Conservation (phyloP, 2,113 vertebrate genomes). For the Trichechus manatus region DNA sequence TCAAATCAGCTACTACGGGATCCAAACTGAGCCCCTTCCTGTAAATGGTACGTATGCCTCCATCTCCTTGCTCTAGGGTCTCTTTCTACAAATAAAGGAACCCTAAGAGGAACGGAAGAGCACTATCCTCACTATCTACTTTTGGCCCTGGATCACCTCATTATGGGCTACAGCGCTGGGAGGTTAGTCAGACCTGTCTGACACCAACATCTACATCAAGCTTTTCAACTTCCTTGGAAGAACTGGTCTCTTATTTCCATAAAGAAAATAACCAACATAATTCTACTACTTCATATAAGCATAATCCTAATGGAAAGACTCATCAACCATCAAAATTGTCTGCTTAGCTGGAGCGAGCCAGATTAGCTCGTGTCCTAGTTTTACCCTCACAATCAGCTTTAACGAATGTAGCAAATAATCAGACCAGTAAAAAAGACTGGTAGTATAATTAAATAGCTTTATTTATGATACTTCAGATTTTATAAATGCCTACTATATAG, state of each 20-base stretch:
- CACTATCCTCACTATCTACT: not conserved
- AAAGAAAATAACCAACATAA: constrained; percentile 77
- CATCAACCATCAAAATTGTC: constrained; percentile 68
- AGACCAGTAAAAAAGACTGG: constrained; percentile 85
- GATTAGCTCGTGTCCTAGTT: constrained; percentile 76
- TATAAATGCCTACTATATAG: constrained; percentile 84
- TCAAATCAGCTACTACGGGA: not conserved
- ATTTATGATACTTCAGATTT: constrained; percentile 86
- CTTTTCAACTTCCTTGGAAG: constrained; percentile 73
- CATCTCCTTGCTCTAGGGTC: not conserved
- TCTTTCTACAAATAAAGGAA: not conserved
- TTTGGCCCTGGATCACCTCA: not conserved
- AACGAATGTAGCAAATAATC: constrained; percentile 84
- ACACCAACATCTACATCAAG: constrained; percentile 66
- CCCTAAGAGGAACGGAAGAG: not conserved
- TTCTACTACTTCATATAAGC: constrained; percentile 74
- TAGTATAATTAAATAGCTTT: constrained; percentile 88
- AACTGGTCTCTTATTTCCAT: constrained; percentile 76
- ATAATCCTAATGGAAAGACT: constrained; percentile 70
- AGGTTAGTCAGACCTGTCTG: constrained; percentile 41
- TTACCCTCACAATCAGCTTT: constrained; percentile 75
- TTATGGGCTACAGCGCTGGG: not conserved
- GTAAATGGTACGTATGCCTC: not conserved
- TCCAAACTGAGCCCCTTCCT: not conserved
- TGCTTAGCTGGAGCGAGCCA: constrained; percentile 78